phyloP scores from a whole-genome alignment of 2,797 vertebrate genomes.

The Octomys mimax region DNA sequence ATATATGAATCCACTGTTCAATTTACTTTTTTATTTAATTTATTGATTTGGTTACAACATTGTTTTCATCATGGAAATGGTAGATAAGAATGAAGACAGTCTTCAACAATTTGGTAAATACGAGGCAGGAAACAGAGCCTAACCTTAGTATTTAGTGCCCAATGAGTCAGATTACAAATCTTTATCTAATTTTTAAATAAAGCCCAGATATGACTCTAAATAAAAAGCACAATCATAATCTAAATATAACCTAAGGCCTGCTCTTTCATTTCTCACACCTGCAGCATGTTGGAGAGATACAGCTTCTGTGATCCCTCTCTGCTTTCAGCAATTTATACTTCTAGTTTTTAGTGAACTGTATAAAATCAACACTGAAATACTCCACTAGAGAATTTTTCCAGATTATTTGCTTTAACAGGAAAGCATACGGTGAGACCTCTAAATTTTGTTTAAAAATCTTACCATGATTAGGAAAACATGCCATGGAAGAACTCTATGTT shows the following conservation, averaged over 20 bases:
- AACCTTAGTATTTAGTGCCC: not conserved
- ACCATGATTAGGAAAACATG: not conserved
- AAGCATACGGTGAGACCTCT: not conserved
- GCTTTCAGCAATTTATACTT: slow-evolving; percentile 1
- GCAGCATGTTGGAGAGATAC: not conserved
- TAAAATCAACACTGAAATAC: not conserved
- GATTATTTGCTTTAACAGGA: not conserved
- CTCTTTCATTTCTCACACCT: not conserved
- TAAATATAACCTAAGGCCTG: not conserved
- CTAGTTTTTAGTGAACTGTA: not conserved
- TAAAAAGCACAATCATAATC: not conserved
- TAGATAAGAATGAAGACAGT: slow-evolving; percentile 41
- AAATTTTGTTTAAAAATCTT: slow-evolving; percentile 41
- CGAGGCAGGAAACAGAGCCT: not conserved
- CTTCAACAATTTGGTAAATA: not conserved
- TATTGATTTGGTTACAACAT: slow-evolving; percentile 3
- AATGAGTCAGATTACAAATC: not conserved
- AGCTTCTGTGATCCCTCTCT: not conserved
- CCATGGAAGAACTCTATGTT: not conserved
- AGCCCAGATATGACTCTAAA: not conserved
- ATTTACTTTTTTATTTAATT: slow-evolving; percentile 19
- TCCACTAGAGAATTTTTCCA: not conserved
- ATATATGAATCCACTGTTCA: slow-evolving; percentile 14
- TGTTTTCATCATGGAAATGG: slow-evolving; percentile 41
- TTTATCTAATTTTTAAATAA: slow-evolving; percentile 59